Percentiles rank a stretch among this genome's conserved stretches.
These are phyloP conservation scores for Pituophis catenifer DNA, from an alignment of 2,113 vertebrate genomes.

Conservation along the genomic window DNA sequence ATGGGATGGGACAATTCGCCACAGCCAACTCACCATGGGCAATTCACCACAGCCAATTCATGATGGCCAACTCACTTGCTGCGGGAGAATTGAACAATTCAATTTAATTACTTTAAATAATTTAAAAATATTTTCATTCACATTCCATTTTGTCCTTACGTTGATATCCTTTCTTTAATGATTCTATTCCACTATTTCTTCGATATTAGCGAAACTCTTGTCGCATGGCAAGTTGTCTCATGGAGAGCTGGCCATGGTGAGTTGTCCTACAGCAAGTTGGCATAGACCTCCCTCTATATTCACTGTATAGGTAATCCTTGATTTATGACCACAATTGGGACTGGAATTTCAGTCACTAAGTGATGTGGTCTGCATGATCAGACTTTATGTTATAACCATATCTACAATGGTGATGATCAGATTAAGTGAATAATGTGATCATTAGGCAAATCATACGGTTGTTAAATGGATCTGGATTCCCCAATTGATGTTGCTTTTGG, in stretches of 20 bases:
- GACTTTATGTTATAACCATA: background rate
- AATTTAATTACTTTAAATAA: background rate
- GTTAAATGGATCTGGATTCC: background rate
- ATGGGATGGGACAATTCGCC: background rate
- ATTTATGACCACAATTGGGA: background rate
- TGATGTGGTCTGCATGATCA: background rate
- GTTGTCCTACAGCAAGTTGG: background rate
- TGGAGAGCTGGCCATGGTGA: background rate
- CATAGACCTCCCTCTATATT: background rate
- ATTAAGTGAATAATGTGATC: background rate
- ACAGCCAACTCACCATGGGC: background rate
- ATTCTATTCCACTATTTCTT: background rate
- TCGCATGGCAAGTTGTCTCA: background rate
- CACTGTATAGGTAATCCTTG: background rate
- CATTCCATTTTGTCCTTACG: background rate
- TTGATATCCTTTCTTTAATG: background rate
- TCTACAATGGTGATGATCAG: background rate
- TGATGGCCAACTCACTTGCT: background rate
- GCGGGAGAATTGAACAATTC: background rate
- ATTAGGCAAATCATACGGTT: background rate
- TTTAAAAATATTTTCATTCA: background rate
- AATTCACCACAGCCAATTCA: background rate
- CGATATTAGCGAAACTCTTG: background rate
- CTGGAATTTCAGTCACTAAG: background rate
- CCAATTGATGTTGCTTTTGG: background rate